These are phyloP conservation scores for Rhagoletis zephyria DNA, from an alignment of 1,140 invertebrate species.

Conservation along the genomic window DNA sequence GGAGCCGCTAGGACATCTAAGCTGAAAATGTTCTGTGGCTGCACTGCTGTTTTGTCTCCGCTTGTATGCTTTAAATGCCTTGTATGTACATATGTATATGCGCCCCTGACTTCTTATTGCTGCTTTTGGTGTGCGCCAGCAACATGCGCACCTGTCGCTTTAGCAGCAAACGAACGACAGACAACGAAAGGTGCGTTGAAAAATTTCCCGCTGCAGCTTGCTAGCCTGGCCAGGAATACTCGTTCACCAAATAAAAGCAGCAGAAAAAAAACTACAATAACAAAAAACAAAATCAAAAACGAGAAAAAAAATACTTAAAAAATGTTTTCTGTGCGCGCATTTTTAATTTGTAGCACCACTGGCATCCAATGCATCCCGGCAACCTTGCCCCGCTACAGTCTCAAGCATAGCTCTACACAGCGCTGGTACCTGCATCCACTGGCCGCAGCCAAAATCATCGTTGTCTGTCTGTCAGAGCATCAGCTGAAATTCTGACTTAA, in stretches of 20 bases:
- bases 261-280: background rate
- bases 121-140: background rate
- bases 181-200: slow-evolving; percentile 40
- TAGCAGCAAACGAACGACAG: slow-evolving; percentile 13
- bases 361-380: background rate
- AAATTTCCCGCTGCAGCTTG: slow-evolving; percentile 23
- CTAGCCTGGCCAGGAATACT: background rate
- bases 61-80: too few relatives aligned
- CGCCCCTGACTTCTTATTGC: background rate
- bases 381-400: background rate
- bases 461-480: background rate
- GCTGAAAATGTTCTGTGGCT: background rate
- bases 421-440: slow-evolving; percentile 20
- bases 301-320: background rate
- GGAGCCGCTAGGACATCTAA: background rate
- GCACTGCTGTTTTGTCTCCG: slow-evolving; percentile 3
- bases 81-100: background rate
- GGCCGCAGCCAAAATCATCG: background rate
- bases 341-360: slow-evolving; percentile 39
- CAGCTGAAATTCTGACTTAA: slow-evolving; percentile 29
- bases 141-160: slow-evolving; percentile 49
- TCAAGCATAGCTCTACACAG: background rate
- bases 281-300: background rate
- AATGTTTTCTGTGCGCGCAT: slow-evolving; percentile 18
- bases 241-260: slow-evolving; percentile 11